Evolutionary conservation across 2,797 vertebrate species (phyloP).

Genomic region (Luscinia megarhynchos): DNA sequence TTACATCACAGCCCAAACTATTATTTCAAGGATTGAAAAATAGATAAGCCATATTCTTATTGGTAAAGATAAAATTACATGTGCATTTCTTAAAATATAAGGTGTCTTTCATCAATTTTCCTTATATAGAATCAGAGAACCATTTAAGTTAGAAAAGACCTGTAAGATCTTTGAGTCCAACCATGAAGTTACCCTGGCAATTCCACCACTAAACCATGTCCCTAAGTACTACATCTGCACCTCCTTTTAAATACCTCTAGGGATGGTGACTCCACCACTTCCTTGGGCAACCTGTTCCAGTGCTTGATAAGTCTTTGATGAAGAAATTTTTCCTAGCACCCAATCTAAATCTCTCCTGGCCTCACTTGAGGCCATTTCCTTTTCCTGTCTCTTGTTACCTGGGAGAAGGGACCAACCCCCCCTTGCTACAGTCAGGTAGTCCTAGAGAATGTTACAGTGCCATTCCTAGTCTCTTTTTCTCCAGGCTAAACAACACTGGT

Average conservation of each 20-base stretch:
- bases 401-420: rapidly evolving
- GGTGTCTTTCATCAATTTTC: not conserved
- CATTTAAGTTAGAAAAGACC: not conserved
- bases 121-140: not conserved
- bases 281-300: not conserved
- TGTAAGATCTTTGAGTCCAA: not conserved
- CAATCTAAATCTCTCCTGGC: not conserved
- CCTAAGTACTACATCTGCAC: not conserved
- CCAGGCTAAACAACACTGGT: not conserved
- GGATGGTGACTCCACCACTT: not conserved
- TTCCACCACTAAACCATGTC: not conserved
- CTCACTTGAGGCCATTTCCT: not conserved
- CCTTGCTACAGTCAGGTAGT: not conserved
- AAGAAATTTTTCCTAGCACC: not conserved
- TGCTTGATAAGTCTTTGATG: not conserved
- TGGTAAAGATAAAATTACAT: not conserved
- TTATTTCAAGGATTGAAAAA: not conserved
- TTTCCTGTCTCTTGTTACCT: not conserved
- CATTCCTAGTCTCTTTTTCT: not conserved
- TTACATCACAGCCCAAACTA: not conserved
- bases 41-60: not conserved
- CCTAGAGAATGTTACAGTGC: not conserved
- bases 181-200: not conserved
- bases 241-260: not conserved
- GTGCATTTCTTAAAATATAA: not conserved